These are phyloP conservation scores for Ramphastos sulfuratus DNA, from an alignment of 2,113 vertebrate genomes.

Conservation along the genomic window DNA sequence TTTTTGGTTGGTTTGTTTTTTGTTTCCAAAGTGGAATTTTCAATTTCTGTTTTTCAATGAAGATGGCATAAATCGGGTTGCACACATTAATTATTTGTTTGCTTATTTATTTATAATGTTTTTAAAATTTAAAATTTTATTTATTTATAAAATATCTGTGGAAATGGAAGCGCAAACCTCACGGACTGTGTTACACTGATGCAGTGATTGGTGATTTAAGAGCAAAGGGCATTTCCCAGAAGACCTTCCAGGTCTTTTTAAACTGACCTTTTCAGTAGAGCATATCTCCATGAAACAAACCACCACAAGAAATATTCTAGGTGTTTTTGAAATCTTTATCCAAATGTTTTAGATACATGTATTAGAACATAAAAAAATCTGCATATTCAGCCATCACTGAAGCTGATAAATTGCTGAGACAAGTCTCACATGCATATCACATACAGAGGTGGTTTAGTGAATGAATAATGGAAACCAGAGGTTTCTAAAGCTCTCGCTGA, in stretches of 20 bases:
- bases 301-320: neutral
- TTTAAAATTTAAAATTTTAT: too few relatives aligned
- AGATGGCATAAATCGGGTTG: neutral
- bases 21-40: neutral
- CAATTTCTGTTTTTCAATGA: neutral
- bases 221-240: neutral
- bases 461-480: neutral
- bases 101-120: too few relatives aligned
- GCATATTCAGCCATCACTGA: neutral
- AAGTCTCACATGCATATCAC: rapidly evolving
- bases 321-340: neutral
- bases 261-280: neutral
- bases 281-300: neutral
- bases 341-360: neutral
- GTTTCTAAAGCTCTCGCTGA: neutral
- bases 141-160: neutral
- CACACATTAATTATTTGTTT: neutral
- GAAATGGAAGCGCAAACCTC: neutral
- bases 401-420: neutral
- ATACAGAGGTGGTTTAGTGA: neutral
- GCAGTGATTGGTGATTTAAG: neutral
- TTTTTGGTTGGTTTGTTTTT: neutral
- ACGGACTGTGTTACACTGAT: neutral
- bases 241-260: neutral
- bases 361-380: neutral